These are phyloP conservation scores for Xiphophorus birchmanni DNA, from an alignment of 2,797 vertebrate genomes.

Conservation along the genomic window DNA sequence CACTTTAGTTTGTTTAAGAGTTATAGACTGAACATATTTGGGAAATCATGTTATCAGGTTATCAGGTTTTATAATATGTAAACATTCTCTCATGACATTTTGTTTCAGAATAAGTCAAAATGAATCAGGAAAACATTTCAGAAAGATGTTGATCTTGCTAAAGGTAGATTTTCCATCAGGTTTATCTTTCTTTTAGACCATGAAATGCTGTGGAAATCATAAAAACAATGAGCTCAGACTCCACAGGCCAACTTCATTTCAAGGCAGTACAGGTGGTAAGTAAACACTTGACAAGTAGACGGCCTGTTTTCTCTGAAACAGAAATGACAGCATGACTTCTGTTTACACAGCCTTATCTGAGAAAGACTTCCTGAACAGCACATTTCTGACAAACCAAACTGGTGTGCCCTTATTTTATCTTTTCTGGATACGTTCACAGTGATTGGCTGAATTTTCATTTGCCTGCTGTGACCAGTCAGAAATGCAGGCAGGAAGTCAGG, in stretches of 20 bases:
- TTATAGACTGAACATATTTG: background rate
- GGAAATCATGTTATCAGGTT: background rate
- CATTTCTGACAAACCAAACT: background rate
- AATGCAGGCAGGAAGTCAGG: too few relatives aligned
- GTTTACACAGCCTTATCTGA: background rate
- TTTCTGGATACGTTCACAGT: too few relatives aligned
- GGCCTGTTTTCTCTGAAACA: background rate
- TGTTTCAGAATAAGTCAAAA: background rate
- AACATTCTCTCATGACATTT: too few relatives aligned
- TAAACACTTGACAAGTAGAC: background rate
- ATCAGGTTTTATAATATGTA: background rate
- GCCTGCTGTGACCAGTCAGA: too few relatives aligned
- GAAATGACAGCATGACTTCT: background rate
- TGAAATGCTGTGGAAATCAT: background rate
- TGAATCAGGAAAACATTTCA: background rate
- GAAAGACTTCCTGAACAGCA: background rate
- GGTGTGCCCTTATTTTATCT: too few relatives aligned
- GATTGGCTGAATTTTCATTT: too few relatives aligned
- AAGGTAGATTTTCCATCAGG: background rate
- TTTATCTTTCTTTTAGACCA: background rate
- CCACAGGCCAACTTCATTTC: background rate
- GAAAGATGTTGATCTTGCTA: background rate
- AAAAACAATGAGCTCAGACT: background rate
- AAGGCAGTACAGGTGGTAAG: background rate
- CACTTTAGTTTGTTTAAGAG: background rate